Conservation (phyloP, 2,888 invertebrate genomes). For the Gymnocheta viridis region DNA sequence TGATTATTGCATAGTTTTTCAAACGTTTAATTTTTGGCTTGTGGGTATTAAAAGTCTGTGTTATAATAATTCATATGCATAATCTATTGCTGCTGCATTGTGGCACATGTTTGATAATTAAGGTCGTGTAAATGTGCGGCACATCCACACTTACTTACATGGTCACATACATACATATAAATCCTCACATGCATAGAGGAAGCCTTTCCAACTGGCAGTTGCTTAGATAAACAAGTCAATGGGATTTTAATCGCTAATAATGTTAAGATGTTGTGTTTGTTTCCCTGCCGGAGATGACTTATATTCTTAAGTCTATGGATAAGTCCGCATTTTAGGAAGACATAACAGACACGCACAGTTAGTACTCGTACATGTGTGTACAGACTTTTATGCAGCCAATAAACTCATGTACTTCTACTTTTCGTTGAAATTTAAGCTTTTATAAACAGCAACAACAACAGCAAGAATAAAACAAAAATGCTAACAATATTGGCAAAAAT, state of each 20-base stretch:
- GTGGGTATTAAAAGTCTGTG: background rate
- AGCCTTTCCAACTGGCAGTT: background rate
- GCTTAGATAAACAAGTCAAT: background rate
- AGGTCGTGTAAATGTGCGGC: slow-evolving; percentile 23
- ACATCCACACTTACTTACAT: background rate
- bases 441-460: background rate
- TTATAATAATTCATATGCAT: background rate
- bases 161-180: background rate
- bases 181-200: background rate
- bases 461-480: background rate
- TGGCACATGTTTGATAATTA: slow-evolving; percentile 7
- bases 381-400: background rate
- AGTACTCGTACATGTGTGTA: too few species aligned
- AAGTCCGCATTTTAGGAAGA: slow-evolving; percentile 1
- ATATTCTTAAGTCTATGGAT: background rate
- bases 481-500: background rate
- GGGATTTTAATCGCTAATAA: slow-evolving; percentile 15
- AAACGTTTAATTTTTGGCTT: background rate
- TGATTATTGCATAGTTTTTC: background rate
- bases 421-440: background rate
- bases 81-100: background rate
- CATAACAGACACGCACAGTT: slow-evolving; percentile 28
- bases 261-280: background rate
- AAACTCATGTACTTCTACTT: background rate
- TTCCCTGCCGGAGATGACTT: slow-evolving; percentile 9